Evolutionary conservation across 2,888 invertebrate genomes (phyloP), one percentile per base, ranked within the genome.

Genomic region (Miltochrista miniata): DNA sequence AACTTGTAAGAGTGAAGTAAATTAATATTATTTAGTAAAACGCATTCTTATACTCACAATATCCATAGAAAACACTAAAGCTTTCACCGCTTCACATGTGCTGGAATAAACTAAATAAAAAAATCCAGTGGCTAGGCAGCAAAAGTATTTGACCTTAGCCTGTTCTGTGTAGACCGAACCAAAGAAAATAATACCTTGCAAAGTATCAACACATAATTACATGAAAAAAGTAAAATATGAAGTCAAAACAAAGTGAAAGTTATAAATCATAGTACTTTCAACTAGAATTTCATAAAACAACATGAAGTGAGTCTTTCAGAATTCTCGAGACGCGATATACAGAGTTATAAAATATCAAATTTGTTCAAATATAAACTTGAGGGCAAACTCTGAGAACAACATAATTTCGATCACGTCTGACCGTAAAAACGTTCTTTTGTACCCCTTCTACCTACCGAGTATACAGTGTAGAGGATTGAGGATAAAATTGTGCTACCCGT

Each of bases 401-500:
- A 76, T 80, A 74, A 85, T 85, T 86, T 86, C 77, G 79, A 80
- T 85, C 85, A 85, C 85, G 84, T 83, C 71, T 61, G 59, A 59
- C 71, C 68, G 74, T 85, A 87, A 85, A 81, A 78, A 79, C 42
- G 53, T 61, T 49, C 36, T 56, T 48, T 46, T 30, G 39, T 39
- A 68, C 70, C 69, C 72, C 68, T 71, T 62, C 67, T 70, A 56
- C 54, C 65, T 54, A 58, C 63, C 50, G 55, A 68, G 68, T 74
- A 62, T 74, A 62, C 71, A 64, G 59, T 44, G 63, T 71, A 66
- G 72, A 68, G 76, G 79, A 80, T 81, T 79, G 79, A 74, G 77
- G 81, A 85, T 83, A 85, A 84, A 82, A 80, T 80, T 85, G 83
- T 85, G n/a, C n/a, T n/a, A n/a, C n/a, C n/a, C n/a, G n/a, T n/a